phyloP scores from a whole-genome alignment of 2,113 vertebrate species.

The Nothoprocta perdicaria region DNA sequence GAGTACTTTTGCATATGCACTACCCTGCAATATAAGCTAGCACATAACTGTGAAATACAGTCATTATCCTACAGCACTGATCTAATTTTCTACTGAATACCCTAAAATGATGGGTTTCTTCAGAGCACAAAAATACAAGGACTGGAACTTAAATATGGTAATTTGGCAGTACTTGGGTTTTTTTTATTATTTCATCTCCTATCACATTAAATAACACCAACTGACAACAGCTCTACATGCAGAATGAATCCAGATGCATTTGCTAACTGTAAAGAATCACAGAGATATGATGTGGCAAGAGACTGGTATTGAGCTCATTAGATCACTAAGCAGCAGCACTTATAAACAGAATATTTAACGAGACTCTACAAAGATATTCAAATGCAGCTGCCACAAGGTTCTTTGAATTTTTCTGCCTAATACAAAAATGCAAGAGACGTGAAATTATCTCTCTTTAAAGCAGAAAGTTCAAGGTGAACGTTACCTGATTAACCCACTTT shows the following conservation, averaged over 20 bases:
- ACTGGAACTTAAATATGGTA: conserved; percentile 26
- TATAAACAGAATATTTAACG: conserved; percentile 64
- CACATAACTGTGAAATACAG: conserved; percentile 47
- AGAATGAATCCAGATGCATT: conserved; percentile 43
- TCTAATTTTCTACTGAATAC: conserved; percentile 47
- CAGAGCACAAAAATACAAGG: conserved; percentile 47
- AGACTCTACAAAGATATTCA: conserved; percentile 64
- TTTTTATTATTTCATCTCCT: conserved; percentile 19
- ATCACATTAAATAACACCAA: conserved; percentile 45
- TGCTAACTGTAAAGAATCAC: conserved; percentile 33
- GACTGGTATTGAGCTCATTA: conserved; percentile 58
- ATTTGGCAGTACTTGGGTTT: conserved; percentile 50
- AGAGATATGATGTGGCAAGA: neutral
- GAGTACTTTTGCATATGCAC: neutral
- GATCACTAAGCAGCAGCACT: conserved; percentile 39
- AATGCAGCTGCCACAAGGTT: conserved; percentile 40
- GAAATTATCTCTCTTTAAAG: conserved; percentile 58
- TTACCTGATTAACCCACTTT: conserved; percentile 61
- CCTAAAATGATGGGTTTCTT: conserved; percentile 65
- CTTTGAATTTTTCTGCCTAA: conserved; percentile 16
- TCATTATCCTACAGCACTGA: conserved; percentile 59
- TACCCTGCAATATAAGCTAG: conserved; percentile 39
- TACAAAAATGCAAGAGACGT: conserved; percentile 35
- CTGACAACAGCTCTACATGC: conserved; percentile 30
- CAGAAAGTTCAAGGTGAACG: conserved; percentile 41